Evolutionary conservation across 2,113 vertebrate genomes (phyloP), one percentile per base, ranked within the genome.

Genomic region (Nibea coibor): DNA sequence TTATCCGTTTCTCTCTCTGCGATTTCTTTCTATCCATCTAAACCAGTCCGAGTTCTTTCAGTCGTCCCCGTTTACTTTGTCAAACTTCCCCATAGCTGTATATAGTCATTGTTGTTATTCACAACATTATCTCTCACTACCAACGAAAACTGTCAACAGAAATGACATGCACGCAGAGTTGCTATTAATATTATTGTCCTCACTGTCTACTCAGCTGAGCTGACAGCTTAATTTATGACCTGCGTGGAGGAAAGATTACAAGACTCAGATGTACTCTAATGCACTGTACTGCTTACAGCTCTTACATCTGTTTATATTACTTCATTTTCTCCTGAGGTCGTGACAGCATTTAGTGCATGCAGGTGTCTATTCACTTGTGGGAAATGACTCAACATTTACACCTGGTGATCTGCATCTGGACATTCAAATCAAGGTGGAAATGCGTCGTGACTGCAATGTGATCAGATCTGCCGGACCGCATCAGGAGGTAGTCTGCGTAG

Each of bases 121-220:
- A 75, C 24, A 69, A 53, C 28, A 61, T 77, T 17, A 75, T 68
- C 26, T 68, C 53, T 66, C 20, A 26, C 15, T 70, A 31, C 47
- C 17, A 66, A 59, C 14, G 48, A 70, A 71, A 79, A 35, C 47
- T 43, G 70, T 48, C 48, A 58, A 62, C 10, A 12, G 73, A 57
- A 62, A 73, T 42, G 26, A 83, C 24, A 59, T 31, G 7, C 61
- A 39, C 35, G 8, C 35, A 43, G 7, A 69, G 48, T 12, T 63
- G 42, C 69, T 47, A 74, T 80, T 39, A 57, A 70, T 59, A 66
- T 14, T 45, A 67, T 22, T 50, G 12, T 59, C 6, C 58, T 62
- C 17, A 14, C 8, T 3, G 63, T 78, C 62, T 61, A 63, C 17
- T 53, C 51, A 56, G 51, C 28, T 66, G 48, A 56, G 35, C 35